phyloP scores from a whole-genome alignment of 2,888 invertebrate genomes.

The Colletes collaris region DNA sequence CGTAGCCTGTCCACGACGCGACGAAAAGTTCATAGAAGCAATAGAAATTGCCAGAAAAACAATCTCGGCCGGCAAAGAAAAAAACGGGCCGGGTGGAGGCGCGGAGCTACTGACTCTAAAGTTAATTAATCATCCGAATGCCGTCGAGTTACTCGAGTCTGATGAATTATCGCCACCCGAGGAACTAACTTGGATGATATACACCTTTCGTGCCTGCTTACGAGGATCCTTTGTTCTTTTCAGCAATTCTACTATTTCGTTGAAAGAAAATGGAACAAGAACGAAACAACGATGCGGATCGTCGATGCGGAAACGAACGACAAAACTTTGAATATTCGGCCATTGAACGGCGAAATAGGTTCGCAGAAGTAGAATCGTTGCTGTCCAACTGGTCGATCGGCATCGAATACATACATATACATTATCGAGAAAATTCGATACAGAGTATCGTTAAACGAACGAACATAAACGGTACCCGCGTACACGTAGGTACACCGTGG shows the following conservation, averaged over 20 bases:
- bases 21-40: background rate
- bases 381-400: conserved; percentile 6
- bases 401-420: conserved; percentile 9
- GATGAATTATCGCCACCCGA: conserved; percentile 71
- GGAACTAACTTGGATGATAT: conserved; percentile 53
- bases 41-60: conserved; percentile 48
- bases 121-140: conserved; percentile 66
- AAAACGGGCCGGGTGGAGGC: background rate
- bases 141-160: conserved; percentile 66
- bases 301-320: conserved; percentile 22
- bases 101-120: conserved; percentile 49
- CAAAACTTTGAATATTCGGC: background rate
- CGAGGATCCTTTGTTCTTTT: conserved; percentile 42
- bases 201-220: conserved; percentile 51
- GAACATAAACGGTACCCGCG: conserved; percentile 20
- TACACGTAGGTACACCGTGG: conserved; percentile 1
- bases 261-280: conserved; percentile 32
- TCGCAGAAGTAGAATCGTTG: conserved; percentile 8
- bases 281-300: conserved; percentile 50
- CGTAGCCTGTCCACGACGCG: background rate
- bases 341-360: background rate
- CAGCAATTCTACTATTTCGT: conserved; percentile 15
- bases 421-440: conserved; percentile 14
- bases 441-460: conserved; percentile 29
- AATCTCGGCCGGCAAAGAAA: conserved; percentile 20